Percentiles rank a stretch among this genome's conserved stretches.
Evolutionary conservation across 2,113 vertebrate species (phyloP).

Genomic region (Thomomys bottae): DNA sequence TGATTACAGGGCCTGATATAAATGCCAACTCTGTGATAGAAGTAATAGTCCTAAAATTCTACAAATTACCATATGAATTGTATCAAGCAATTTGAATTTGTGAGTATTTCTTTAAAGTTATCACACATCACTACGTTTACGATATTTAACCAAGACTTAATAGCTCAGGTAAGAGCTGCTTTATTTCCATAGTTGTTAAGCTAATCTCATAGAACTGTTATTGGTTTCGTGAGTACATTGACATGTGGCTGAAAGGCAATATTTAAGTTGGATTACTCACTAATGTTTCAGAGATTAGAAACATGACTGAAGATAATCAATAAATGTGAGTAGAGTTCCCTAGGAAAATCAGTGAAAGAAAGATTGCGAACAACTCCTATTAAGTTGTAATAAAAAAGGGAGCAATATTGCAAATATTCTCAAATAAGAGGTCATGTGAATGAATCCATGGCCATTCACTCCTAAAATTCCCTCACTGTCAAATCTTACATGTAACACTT

Average conservation of each 20-base stretch:
- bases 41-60: neutral
- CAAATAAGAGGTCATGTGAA: neutral
- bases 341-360: neutral
- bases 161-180: neutral
- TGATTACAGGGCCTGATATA: neutral
- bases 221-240: neutral
- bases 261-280: constrained; percentile 17
- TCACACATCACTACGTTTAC: neutral
- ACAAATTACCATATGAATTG: neutral
- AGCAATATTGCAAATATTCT: neutral
- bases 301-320: neutral
- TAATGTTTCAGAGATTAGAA: constrained; percentile 51
- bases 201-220: neutral
- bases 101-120: neutral
- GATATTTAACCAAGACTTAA: neutral
- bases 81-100: neutral
- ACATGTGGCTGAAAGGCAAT: constrained; percentile 20
- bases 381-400: neutral
- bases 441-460: neutral
- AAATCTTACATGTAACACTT: neutral
- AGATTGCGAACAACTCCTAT: neutral
- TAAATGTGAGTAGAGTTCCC: constrained; percentile 24
- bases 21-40: neutral
- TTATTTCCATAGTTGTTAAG: neutral
- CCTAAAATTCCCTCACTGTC: neutral